phyloP scores from a whole-genome alignment of 2,888 invertebrate genomes.

The Nebria brevicollis region DNA sequence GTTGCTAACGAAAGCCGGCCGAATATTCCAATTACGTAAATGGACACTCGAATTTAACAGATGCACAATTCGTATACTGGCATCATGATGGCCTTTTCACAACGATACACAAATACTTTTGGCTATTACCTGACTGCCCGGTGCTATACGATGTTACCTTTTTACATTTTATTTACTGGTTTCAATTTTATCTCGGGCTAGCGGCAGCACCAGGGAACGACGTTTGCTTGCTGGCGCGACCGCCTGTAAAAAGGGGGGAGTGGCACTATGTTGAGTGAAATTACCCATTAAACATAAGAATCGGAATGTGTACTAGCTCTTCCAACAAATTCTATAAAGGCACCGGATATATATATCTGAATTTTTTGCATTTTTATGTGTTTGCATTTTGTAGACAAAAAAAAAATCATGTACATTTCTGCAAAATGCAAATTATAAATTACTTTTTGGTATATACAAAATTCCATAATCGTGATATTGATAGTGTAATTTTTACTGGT shows the following conservation, averaged over 20 bases:
- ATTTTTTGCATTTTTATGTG: no score
- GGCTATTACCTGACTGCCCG: constrained; percentile 23
- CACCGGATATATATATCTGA: constrained; percentile 6
- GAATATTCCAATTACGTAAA: constrained; percentile 63
- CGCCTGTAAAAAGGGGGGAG: constrained; percentile 19
- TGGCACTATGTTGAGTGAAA: constrained; percentile 48
- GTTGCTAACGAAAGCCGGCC: constrained; percentile 57
- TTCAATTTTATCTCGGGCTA: constrained; percentile 24
- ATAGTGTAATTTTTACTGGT: no score
- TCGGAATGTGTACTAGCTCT: not conserved
- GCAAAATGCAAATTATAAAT: no score
- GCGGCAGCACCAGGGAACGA: not conserved
- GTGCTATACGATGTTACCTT: constrained; percentile 17
- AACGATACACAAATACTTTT: constrained; percentile 26
- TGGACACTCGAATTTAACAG: constrained; percentile 60
- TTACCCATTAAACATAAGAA: constrained; percentile 50
- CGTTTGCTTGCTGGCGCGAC: not conserved
- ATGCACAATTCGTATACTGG: constrained; percentile 49
- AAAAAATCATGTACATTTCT: no score
- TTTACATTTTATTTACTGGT: constrained; percentile 40
- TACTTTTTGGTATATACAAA: no score
- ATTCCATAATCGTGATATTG: no score
- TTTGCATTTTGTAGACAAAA: no score
- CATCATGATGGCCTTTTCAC: constrained; percentile 29
- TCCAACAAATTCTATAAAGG: constrained; percentile 2